Percentiles rank a stretch among this genome's conserved stretches.
These are phyloP conservation scores for Cheilosia vulpina DNA, from an alignment of 2,888 invertebrate genomes.

Conservation along the genomic window DNA sequence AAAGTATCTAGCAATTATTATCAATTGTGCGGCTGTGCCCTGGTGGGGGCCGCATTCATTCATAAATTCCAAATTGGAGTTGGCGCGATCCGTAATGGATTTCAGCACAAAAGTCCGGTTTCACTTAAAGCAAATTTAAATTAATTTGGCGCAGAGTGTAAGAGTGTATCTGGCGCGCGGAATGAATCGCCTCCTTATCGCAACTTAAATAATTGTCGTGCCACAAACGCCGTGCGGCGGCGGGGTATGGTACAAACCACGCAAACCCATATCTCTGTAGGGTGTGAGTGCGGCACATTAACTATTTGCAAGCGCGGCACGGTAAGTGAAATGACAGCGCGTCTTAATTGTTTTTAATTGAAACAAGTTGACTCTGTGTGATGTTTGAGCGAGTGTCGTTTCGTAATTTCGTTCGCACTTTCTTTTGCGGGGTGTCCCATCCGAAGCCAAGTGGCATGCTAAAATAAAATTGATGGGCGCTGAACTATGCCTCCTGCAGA, in stretches of 20 bases:
- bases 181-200: conserved; percentile 68
- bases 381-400: conserved; percentile 51
- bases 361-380: conserved; percentile 68
- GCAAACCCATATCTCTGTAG: conserved; percentile 54
- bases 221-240: conserved; percentile 31
- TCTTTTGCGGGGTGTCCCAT: conserved; percentile 45
- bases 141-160: conserved; percentile 59
- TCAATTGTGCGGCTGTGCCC: conserved; percentile 51
- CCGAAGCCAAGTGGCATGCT: conserved; percentile 46
- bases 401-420: conserved; percentile 67
- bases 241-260: conserved; percentile 36
- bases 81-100: conserved; percentile 30
- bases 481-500: conserved; percentile 68
- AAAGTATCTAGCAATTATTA: conserved; percentile 74
- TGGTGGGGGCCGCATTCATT: conserved; percentile 49
- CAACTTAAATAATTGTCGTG: conserved; percentile 49
- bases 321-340: conserved; percentile 75
- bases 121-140: conserved; percentile 72
- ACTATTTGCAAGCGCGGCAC: conserved; percentile 34
- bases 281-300: conserved; percentile 17
- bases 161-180: conserved; percentile 33
- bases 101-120: conserved; percentile 34
- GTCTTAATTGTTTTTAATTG: conserved; percentile 75
- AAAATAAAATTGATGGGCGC: conserved; percentile 71
- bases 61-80: conserved; percentile 63